phyloP scores from a whole-genome alignment of 2,888 invertebrate species.

The Ferdinandea cuprea region DNA sequence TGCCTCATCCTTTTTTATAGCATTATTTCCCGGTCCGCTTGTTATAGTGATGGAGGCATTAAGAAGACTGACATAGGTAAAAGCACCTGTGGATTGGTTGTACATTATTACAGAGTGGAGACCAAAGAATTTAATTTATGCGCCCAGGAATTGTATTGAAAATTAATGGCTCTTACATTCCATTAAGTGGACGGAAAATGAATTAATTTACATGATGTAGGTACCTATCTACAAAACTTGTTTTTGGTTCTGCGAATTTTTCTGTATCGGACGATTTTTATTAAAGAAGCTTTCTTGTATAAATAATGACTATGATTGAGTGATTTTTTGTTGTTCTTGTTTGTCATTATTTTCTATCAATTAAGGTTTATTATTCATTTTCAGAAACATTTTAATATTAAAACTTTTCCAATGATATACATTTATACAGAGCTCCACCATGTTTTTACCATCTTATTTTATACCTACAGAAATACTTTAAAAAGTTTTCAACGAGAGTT shows the following conservation, averaged over 20 bases:
- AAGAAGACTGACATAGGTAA: not conserved
- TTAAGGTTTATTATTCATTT: too few species aligned
- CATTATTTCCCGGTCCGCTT: not conserved
- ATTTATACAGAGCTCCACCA: too few species aligned
- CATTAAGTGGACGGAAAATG: conserved; percentile 9
- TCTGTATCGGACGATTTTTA: too few species aligned
- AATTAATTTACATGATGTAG: conserved; percentile 6
- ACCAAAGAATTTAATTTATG: conserved; percentile 27
- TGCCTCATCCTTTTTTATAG: not conserved
- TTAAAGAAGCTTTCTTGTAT: too few species aligned
- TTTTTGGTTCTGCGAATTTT: not conserved
- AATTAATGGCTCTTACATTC: conserved; percentile 29
- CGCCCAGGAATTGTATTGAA: conserved; percentile 9
- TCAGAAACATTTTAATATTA: too few species aligned
- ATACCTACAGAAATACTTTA: too few species aligned
- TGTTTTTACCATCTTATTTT: too few species aligned
- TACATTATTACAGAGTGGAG: not conserved
- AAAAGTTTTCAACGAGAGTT: not conserved
- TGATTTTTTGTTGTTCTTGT: too few species aligned
- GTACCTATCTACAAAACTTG: not conserved
- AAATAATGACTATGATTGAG: too few species aligned
- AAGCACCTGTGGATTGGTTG: conserved; percentile 25
- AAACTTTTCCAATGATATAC: too few species aligned
- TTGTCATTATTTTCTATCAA: too few species aligned
- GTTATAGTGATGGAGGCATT: not conserved